phyloP scores from a whole-genome alignment of 1,140 invertebrate genomes.

The Cotesia glomerata region DNA sequence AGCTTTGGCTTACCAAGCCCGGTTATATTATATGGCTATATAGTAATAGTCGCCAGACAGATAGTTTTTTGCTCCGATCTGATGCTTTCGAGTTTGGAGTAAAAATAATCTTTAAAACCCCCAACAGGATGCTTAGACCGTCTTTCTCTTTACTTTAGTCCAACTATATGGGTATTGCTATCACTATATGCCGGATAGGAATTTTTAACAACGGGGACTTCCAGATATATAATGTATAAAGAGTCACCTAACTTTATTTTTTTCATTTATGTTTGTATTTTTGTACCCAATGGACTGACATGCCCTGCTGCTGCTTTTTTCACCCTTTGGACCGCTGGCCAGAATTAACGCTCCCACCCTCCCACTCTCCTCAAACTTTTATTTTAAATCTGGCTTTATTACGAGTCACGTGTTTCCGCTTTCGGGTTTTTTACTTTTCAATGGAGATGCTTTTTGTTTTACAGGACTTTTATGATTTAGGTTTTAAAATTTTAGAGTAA shows the following conservation, averaged over 20 bases:
- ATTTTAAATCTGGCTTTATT: neutral
- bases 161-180: neutral
- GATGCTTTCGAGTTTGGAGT: slow-evolving; percentile 32
- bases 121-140: slow-evolving; percentile 57
- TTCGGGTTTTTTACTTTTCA: no score
- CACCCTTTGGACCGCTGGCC: slow-evolving; percentile 62
- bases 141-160: slow-evolving; percentile 29
- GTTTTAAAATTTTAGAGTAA: no score
- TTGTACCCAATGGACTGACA: slow-evolving; percentile 11
- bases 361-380: no score
- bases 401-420: slow-evolving; percentile 18
- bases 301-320: slow-evolving; percentile 49
- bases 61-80: slow-evolving; percentile 59
- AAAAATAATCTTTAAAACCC: slow-evolving; percentile 66
- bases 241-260: slow-evolving; percentile 43
- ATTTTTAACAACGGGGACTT: slow-evolving; percentile 21
- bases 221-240: slow-evolving; percentile 35
- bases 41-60: slow-evolving; percentile 56
- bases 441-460: no score
- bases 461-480: no score
- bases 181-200: neutral
- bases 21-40: neutral
- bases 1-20: no score
- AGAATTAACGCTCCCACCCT: slow-evolving; percentile 49
- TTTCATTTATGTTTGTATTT: no score